A percentile compares a stretch with the other conserved stretches of the same genome.
These are phyloP conservation scores for Ectobius pallidus DNA, from an alignment of 2,888 invertebrate species.

Conservation along the genomic window DNA sequence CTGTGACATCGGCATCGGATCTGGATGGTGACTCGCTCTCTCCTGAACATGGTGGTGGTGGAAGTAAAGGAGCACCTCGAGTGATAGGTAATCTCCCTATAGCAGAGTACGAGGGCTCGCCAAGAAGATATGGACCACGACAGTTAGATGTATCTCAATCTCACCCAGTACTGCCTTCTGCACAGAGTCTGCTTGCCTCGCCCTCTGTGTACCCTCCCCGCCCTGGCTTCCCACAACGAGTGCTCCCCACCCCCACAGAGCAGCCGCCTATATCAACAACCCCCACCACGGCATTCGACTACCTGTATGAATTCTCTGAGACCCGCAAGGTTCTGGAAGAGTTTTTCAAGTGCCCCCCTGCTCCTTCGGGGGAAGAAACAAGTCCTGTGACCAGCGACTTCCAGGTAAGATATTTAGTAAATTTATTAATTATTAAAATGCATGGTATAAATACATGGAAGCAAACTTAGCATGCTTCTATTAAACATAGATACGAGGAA, in stretches of 20 bases:
- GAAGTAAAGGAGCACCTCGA: constrained; percentile 22
- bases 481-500: too few relatives aligned
- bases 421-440: too few relatives aligned
- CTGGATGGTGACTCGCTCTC: constrained; percentile 49
- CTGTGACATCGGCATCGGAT: constrained; percentile 47
- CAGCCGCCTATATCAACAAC: constrained; percentile 30
- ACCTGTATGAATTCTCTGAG: constrained; percentile 90
- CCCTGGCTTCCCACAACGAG: constrained; percentile 79
- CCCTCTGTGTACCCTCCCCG: constrained; percentile 77
- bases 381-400: constrained; percentile 50
- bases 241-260: constrained; percentile 37
- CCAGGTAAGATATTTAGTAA: too few relatives aligned
- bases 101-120: constrained; percentile 91
- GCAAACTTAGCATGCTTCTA: too few relatives aligned
- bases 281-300: constrained; percentile 74
- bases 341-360: constrained; percentile 79
- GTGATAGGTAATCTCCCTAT: constrained; percentile 83
- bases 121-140: constrained; percentile 80
- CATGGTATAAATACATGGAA: too few relatives aligned
- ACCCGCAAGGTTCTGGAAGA: constrained; percentile 90
- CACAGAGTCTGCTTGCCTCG: constrained; percentile 63
- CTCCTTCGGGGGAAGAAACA: constrained; percentile 66
- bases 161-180: constrained; percentile 59
- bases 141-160: constrained; percentile 47
- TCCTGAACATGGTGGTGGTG: constrained; percentile 45